phyloP scores from a whole-genome alignment of 92 coral and sea anemone species.

The Porites evermanni region DNA sequence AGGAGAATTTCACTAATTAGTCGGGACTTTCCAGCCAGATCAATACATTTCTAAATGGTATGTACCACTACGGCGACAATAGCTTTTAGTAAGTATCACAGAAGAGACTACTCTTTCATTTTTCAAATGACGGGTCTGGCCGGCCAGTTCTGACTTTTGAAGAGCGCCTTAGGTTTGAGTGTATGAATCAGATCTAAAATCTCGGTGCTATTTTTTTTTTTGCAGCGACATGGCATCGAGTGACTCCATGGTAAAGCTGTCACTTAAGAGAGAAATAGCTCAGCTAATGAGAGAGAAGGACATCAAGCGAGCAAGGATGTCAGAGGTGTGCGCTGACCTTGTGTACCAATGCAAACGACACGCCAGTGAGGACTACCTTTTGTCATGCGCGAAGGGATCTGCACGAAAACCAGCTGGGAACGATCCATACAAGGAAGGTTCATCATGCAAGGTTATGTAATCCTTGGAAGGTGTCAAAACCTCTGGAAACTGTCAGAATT shows the following conservation, averaged over 20 bases:
- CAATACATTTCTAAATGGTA: too few species aligned
- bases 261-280: constrained; percentile 63
- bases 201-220: not conserved
- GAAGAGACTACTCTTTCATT: too few species aligned
- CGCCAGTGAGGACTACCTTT: constrained; percentile 66
- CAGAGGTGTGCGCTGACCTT: constrained; percentile 78
- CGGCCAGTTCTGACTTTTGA: too few species aligned
- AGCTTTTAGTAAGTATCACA: too few species aligned
- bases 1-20: too few species aligned
- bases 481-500: too few species aligned
- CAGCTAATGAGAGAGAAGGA: constrained; percentile 66
- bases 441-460: constrained; percentile 64
- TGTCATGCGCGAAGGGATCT: constrained; percentile 48
- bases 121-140: too few species aligned
- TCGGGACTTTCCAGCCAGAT: too few species aligned
- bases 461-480: not conserved
- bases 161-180: too few species aligned
- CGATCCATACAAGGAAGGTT: constrained; percentile 72
- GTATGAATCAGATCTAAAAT: too few species aligned
- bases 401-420: constrained; percentile 29
- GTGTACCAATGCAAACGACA: constrained; percentile 82
- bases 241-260: constrained; percentile 32
- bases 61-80: too few species aligned
- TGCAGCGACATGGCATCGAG: constrained; percentile 21
- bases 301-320: constrained; percentile 60